Conservation (phyloP, 2,888 invertebrate species). For the Tyria jacobaeae region DNA sequence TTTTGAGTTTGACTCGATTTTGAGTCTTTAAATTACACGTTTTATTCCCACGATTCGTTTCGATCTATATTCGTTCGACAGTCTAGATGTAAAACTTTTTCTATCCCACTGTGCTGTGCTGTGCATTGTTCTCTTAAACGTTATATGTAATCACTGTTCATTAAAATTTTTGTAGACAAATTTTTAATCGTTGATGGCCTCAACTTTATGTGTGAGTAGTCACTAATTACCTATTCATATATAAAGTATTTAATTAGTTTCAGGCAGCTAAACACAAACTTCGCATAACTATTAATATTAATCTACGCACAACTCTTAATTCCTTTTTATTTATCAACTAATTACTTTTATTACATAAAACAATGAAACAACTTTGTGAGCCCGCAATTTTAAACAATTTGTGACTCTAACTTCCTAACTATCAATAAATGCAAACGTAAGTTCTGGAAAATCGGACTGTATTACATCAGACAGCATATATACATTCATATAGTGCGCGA, state of each 20-base stretch:
- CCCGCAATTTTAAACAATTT: conserved; percentile 23
- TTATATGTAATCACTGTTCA: background rate
- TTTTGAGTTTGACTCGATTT: too few relatives aligned
- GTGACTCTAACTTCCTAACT: conserved; percentile 12
- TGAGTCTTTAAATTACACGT: too few relatives aligned
- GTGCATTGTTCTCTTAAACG: background rate
- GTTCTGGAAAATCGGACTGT: too few relatives aligned
- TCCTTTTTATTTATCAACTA: background rate
- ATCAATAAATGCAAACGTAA: background rate
- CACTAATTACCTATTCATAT: background rate
- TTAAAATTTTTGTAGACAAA: too few relatives aligned
- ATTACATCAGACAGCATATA: too few relatives aligned
- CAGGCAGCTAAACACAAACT: background rate
- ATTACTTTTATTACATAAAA: background rate
- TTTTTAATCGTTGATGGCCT: too few relatives aligned
- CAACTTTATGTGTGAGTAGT: background rate
- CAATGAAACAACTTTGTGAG: background rate
- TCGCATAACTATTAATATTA: background rate
- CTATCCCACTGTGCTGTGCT: too few relatives aligned
- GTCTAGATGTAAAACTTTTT: too few relatives aligned
- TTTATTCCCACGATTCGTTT: too few relatives aligned
- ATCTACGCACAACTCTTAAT: background rate
- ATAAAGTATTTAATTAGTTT: background rate
- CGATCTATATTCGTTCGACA: too few relatives aligned
- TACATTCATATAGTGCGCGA: too few relatives aligned